phyloP scores from a whole-genome alignment of 2,113 vertebrate species.

The Lepus americanus region DNA sequence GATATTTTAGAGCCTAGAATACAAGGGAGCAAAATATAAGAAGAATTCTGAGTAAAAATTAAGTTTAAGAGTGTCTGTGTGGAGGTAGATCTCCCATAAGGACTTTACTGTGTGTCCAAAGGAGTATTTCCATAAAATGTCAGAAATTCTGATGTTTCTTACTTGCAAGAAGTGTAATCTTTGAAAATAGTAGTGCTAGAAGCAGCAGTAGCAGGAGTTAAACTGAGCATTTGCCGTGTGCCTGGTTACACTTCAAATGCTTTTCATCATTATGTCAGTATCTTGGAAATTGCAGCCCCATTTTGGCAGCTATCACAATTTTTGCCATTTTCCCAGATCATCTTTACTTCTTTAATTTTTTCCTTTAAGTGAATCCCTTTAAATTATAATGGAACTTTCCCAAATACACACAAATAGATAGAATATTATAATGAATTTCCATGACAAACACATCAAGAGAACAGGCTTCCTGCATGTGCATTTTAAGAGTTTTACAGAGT shows the following conservation, averaged over 20 bases:
- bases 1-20: neutral
- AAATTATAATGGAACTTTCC: neutral
- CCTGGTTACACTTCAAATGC: neutral
- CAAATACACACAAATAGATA: neutral
- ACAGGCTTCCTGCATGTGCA: neutral
- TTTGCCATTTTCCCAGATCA: neutral
- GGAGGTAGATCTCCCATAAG: neutral
- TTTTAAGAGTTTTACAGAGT: no score
- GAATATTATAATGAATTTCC: neutral
- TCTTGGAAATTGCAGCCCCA: neutral
- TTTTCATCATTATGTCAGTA: neutral
- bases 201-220: neutral
- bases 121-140: neutral
- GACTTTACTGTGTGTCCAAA: neutral
- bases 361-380: neutral
- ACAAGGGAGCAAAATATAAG: constrained; percentile 20
- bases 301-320: neutral
- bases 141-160: constrained; percentile 8
- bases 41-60: neutral
- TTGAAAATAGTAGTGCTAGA: neutral
- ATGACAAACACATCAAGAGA: neutral
- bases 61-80: neutral
- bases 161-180: neutral
- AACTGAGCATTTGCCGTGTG: neutral
- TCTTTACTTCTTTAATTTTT: neutral